Evolutionary conservation across 1,140 invertebrate species (phyloP), one percentile per base, ranked within the genome.

Genomic region (Drosophila oshimai): DNA sequence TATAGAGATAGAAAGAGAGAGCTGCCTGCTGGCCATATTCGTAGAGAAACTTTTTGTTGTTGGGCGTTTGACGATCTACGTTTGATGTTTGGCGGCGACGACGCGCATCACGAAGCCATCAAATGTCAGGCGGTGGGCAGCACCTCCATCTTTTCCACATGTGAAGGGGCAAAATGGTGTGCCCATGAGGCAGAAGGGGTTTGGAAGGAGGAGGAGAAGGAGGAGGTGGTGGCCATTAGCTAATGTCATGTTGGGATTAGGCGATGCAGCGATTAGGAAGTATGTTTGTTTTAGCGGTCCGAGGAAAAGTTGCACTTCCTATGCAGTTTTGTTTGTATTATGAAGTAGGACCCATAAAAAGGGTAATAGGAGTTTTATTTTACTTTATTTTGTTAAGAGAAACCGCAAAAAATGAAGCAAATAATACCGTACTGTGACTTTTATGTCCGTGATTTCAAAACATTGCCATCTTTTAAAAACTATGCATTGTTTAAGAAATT

Each of bases 81-180:
- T 84, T 84, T 84, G 80, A 84, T 80, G 80, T 84, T 76, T 86
- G 61, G 75, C 70, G 58, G 60, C 70, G 41, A 54, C 57, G 57
- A 76, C 51, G 61, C 60, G 75, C 80, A 80, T 86, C 79, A 86
- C 75, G 79, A 86, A 80, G 65, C 72, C 75, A 86, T 86, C 80
- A 86, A 87, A 86, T 87, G 80, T 86, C 80, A 80, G 80, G 71
- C 80, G 78, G 68, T 36, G 53, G 54, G 53, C 62, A 65, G 51
- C 50, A 49, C 22, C 61, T 22, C 50, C 47, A 69, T 69, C 20
- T 34, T 26, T 15, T 45, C 51, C 53, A 53, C 70, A 75, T 72
- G 71, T 65, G 61, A 67, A 46, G 53, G 61, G 55, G 70, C 61
- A 76, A 76, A 50, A 46, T 53, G 36, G 49, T 26, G 37, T 41